A percentile compares a stretch with the other conserved stretches of the same genome.
These are phyloP conservation scores for Dicyema japonicum DNA, from an alignment of 1,140 invertebrate genomes.

Conservation along the genomic window DNA sequence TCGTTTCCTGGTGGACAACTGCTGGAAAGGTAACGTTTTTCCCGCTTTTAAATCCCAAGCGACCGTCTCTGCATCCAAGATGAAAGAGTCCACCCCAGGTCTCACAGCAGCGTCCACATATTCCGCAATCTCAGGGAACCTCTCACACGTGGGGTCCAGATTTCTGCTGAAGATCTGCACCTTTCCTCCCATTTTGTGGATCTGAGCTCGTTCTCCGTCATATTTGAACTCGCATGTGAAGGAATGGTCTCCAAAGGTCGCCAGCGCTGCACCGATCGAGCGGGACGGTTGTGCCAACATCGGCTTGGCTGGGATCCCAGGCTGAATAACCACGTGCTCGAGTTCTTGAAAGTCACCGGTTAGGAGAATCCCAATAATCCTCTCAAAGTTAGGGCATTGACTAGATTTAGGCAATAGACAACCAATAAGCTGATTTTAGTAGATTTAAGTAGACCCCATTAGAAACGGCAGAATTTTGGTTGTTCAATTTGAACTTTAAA, in stretches of 20 bases:
- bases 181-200: constrained; percentile 24
- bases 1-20: constrained; percentile 1
- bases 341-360: constrained; percentile 42
- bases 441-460: not conserved
- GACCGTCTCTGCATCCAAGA: constrained; percentile 78
- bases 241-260: constrained; percentile 45
- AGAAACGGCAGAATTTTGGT: not conserved
- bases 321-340: not conserved
- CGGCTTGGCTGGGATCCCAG: constrained; percentile 55
- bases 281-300: constrained; percentile 94
- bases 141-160: constrained; percentile 81
- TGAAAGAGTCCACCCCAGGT: constrained; percentile 37
- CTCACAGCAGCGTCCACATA: constrained; percentile 21
- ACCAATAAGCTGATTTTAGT: constrained; percentile 5
- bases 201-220: constrained; percentile 86
- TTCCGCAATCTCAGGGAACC: constrained; percentile 74
- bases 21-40: constrained; percentile 54
- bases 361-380: constrained; percentile 43
- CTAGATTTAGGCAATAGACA: constrained; percentile 14
- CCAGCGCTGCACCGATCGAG: constrained; percentile 47
- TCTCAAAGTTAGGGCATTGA: constrained; percentile 76
- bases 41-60: constrained; percentile 64
- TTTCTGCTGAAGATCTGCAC: constrained; percentile 67
- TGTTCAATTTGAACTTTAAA: constrained; percentile 19
- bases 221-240: constrained; percentile 99